Base-by-base conservation (phyloP, 2,113 vertebrate genomes). In the Morone chrysops region DNA sequence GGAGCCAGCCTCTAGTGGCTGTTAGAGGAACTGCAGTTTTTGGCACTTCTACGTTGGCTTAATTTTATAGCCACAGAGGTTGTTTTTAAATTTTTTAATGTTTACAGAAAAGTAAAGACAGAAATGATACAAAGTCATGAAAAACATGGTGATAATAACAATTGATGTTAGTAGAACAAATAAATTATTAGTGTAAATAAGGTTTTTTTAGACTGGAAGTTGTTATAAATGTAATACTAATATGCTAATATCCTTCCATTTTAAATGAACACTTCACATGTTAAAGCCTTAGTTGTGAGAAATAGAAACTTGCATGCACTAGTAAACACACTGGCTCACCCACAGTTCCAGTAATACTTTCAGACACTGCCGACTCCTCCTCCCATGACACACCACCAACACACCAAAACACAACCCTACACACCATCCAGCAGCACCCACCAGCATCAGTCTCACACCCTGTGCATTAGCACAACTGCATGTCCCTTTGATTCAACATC, bases 381-480 rank as follows among this genome's bases (percentile, higher is more conserved):
- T 36, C 20, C 83, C 69, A 83, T 71, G 80, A 67, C 86, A 10
- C 77, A 4, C 78, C 54, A 57, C 82, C 82, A 70, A 74, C 70
- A 76, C 25, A 25, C 25, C 25, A 25, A 25, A 25, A 25, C 25
- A 25, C 25, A 73, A 68, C 70, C 79, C 22, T 48, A 76, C 77
- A 61, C 56, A 16, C 31, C 31, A 3, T 31, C 31, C 31, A 31
- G 22, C n/a, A 57, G 54, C 25, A 56, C 22, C 38, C 38, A 36
- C 87, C 88, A 75, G 81, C 87, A 90, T 61, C 80, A 60, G 17
- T 80, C 40, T 67, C 63, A 45, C 8, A 48, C 78, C 71, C 62
- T 36, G 65, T 70, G 57, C 88, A 85, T 92, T 87, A 87, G 70
- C 40, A 41, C 40, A 65, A 63, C 76, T 84, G 38, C 60, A 53